phyloP scores from a whole-genome alignment of 2,888 invertebrate genomes.

The Lithophane ornitopus region DNA sequence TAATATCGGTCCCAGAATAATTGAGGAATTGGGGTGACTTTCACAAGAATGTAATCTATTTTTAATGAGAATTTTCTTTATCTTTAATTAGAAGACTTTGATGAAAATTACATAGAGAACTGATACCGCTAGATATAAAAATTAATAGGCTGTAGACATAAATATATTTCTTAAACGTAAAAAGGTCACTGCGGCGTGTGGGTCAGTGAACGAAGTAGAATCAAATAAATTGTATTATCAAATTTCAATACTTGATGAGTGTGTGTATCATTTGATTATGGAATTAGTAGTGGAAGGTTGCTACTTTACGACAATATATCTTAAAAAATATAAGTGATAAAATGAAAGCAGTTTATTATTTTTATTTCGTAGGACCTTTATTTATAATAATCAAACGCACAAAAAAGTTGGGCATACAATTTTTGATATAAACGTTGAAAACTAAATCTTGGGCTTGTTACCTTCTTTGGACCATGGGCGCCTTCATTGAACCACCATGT shows the following conservation, averaged over 20 bases:
- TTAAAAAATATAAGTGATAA: no score
- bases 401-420: no score
- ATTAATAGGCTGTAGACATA: not conserved
- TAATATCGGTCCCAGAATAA: not conserved
- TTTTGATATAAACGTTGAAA: no score
- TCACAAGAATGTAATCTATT: conserved; percentile 28
- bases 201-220: not conserved
- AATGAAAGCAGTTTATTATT: no score
- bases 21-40: conserved; percentile 21
- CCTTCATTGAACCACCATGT: no score
- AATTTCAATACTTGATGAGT: not conserved
- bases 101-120: conserved; percentile 4
- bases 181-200: no score
- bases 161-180: conserved; percentile 1
- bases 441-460: no score
- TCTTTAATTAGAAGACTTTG: conserved; percentile 11
- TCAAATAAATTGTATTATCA: not conserved
- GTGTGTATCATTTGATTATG: not conserved
- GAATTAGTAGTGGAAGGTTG: no score
- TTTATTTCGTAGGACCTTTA: no score
- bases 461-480: no score
- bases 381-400: no score
- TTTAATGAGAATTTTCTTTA: conserved; percentile 19
- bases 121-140: not conserved
- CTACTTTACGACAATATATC: no score